Conservation (phyloP, 2,113 vertebrate species). For the Archilochus colubris region DNA sequence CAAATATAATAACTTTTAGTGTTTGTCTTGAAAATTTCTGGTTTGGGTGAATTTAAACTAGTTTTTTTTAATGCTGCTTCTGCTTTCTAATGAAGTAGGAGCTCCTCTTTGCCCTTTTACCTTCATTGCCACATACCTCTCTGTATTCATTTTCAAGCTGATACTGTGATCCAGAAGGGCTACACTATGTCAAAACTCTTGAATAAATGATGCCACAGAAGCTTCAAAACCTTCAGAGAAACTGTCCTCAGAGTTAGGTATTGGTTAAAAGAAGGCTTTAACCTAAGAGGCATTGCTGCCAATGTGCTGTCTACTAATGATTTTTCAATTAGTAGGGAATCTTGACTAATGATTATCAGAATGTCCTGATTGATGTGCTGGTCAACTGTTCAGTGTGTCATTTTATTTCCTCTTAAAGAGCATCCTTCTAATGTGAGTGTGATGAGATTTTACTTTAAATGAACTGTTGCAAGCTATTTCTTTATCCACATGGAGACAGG, state of each 20-base stretch:
- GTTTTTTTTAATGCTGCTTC: not conserved
- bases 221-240: not conserved
- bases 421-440: not conserved
- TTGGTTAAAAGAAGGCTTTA: not conserved
- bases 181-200: not conserved
- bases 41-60: not conserved
- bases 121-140: not conserved
- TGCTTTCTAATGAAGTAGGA: not conserved
- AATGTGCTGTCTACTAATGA: not conserved
- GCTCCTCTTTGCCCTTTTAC: not conserved
- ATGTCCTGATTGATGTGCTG: not conserved
- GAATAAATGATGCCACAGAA: not conserved
- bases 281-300: not conserved
- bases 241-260: not conserved
- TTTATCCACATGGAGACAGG: not conserved
- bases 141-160: not conserved
- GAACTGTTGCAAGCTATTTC: not conserved
- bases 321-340: not conserved
- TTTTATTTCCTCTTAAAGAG: not conserved
- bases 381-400: not conserved
- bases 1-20: not conserved
- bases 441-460: not conserved
- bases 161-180: not conserved
- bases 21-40: not conserved
- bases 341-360: not conserved